These are phyloP conservation scores for Felis catus DNA, from an alignment of 2,113 vertebrate genomes.

Conservation along the genomic window DNA sequence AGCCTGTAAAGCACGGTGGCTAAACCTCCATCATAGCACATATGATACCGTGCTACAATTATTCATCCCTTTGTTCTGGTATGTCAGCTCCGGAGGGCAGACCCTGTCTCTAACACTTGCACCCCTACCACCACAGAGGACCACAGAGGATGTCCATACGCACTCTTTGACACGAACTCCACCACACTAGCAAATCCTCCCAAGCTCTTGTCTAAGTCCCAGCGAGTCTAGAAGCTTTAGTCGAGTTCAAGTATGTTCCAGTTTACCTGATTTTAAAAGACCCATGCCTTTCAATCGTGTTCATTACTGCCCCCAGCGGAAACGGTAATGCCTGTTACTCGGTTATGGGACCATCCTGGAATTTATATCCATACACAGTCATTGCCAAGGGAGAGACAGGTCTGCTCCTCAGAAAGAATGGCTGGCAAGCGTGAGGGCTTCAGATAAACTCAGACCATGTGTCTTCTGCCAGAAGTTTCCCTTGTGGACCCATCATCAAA, in stretches of 20 bases:
- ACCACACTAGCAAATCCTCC: neutral
- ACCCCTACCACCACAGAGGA: neutral
- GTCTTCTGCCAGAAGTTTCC: constrained; percentile 17
- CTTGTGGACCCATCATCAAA: neutral
- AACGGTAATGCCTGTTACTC: neutral
- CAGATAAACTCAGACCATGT: neutral
- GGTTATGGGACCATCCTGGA: neutral
- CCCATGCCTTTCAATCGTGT: neutral
- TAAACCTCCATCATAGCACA: neutral
- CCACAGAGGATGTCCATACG: neutral
- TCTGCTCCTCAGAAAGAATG: constrained; percentile 20
- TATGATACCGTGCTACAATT: neutral
- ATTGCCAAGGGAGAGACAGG: constrained; percentile 11
- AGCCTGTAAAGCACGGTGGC: neutral
- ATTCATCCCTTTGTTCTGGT: neutral
- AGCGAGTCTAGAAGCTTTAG: neutral
- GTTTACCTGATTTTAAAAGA: constrained; percentile 37
- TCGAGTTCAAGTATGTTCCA: neutral
- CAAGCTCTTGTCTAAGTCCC: neutral
- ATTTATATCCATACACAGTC: neutral
- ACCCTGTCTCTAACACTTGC: neutral
- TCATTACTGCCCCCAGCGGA: neutral
- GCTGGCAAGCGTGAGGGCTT: constrained; percentile 21
- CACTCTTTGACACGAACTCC: neutral
- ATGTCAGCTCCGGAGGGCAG: neutral